Base-by-base conservation (phyloP, 2,113 vertebrate genomes). In the Platycercus adscitus region DNA sequence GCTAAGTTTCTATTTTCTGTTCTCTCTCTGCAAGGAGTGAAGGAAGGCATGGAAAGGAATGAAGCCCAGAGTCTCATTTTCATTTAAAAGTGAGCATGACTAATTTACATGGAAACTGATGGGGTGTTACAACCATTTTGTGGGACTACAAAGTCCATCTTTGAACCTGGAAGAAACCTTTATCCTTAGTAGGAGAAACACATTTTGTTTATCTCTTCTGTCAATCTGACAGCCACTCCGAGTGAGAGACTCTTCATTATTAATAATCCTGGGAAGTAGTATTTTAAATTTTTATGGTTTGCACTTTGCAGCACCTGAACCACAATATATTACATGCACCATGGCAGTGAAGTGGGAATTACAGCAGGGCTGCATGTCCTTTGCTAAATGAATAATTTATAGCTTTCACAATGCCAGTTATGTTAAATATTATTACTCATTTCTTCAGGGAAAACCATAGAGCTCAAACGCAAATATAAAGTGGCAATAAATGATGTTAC, bases 231-330 rank as follows among this genome's bases (percentile, higher is more conserved):
- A 89, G 85, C 89, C 89, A 89, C 79, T 96, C 92, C 13, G 17
- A 89, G 94, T 93, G 97, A 96, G 95, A 93, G 91, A 88, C 92
- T 97, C 95, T 98, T 96, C 96, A 98, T 98, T 98, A 97, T 98
- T 98, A 97, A 98, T 98, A 97, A 98, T 97, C 95, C 86, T 2
- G 41, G 91, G 96, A 97, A 98, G 97, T 85, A 96, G 93, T 98
- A 97, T 97, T 97, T 98, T 95, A 98, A 98, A 98, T 96, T 98
- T 98, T 98, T 95, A 98, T 98, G 96, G 94, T 95, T 96, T 97
- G 91, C 13, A 81, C 96, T 98, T 97, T 94, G 94, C 49, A 73
- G 89, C 92, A 91, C 95, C 97, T 94, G 97, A 97, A 96, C 92
- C 94, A 88, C 91, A 93, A 96, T 97, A 96, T 89, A 96, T 97